Base-by-base conservation (phyloP, 37 sponge, comb jelly and placozoan species). In the Agelas oroides region DNA sequence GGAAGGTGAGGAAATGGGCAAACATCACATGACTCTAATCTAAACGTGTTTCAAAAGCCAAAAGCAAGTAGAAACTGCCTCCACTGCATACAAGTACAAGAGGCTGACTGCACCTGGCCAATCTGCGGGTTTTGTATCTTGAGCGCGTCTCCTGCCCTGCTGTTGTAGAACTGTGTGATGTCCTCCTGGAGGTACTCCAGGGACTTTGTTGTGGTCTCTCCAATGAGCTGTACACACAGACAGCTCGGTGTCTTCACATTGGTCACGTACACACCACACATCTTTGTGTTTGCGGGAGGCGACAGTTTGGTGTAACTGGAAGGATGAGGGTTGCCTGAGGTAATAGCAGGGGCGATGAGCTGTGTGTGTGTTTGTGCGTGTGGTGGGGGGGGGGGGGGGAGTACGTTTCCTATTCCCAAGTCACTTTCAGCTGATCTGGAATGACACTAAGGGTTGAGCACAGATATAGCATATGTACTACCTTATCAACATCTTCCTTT, bases 111-210 rank as follows among this genome's bases (percentile, higher is more conserved):
- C 28, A 89, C 90, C 85, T 83, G 73, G 64, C 90, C 90, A 34
- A 84, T 58, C 8, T 63, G 14, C 0, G 74, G 65, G 24, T 52
- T 41, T 19, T 63, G 54, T 0, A 89, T 59, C 27, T 35, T 37
- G 71, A 62, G 73, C 11, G 27, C 27, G 20, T 79, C 65, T 2
- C 85, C 84, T 0, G 53, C 66, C 46, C 36, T 71, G 34, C 79
- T 53, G 52, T 38, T 84, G 59, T 79, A 92, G 79, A 88, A 92
- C 20, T 78, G 57, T 1, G 70, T 79, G 38, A 87, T 87, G 41
- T 87, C 88, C 32, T 84, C 88, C 78, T 65, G 79, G 8, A 87
- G 79, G 63, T 46, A 58, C 64, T 92, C 92, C 40, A 87, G 76
- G 30, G 84, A 76, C 32, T 46, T 59, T 23, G 88, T 77, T 2